Evolutionary conservation across 2,797 vertebrate species (phyloP), one percentile per base, ranked within the genome.

Genomic region (Chloroceryle inda): DNA sequence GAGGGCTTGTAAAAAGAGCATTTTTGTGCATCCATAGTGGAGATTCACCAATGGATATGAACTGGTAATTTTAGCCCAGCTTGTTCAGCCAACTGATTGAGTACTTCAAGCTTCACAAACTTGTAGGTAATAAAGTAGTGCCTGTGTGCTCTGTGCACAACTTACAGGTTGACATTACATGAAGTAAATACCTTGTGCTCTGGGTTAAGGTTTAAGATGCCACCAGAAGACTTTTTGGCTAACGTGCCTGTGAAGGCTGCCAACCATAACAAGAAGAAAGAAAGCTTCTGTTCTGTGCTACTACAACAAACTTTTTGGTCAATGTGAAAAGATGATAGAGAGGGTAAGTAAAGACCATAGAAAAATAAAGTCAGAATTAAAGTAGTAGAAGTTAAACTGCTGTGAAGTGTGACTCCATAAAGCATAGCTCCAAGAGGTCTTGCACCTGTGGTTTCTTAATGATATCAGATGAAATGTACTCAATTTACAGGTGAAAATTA

Each of bases 221-320:
- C 75, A 95, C 71, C 67, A 68, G 90, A 95, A 90, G 0, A 8
- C 56, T 40, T 81, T 96, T 80, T 37, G 61, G 92, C 85, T 74
- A 50, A 91, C 4, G n/a, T 42, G 75, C 84, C 71, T 94, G 68
- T 2, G 6, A 92, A 92, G 72, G 66, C 62, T 96, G 93, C 76
- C 76, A 86, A 90, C 73, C 29, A 52, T 63, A 88, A 81, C 50
- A 96, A 76, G 92, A 90, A 96, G 88, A 87, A 95, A 89, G 18
- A 6, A 58, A 89, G 68, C 55, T 94, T 80, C 55, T 94, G 56
- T 81, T 94, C 90, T 40, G 68, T 89, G 64, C 56, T 75, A 27
- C 62, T 94, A 42, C 63, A 79, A 86, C 59, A 72, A 86, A 87
- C n/a, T 50, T 37, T 55, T 56, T 44, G 59, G 71, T 68, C 45